phyloP scores from a whole-genome alignment of 2,888 invertebrate genomes.

The Erynnis tages region DNA sequence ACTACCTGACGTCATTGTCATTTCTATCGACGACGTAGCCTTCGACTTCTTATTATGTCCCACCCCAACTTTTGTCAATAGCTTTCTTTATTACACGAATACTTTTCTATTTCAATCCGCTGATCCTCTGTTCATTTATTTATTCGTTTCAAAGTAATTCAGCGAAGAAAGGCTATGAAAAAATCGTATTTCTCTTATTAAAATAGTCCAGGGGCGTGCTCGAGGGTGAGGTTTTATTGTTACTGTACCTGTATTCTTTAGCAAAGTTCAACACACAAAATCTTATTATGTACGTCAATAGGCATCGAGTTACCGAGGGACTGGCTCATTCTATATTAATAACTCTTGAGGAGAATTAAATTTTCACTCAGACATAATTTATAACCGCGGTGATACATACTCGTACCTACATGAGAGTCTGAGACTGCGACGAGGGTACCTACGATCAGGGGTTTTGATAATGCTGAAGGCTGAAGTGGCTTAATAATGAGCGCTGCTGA shows the following conservation, averaged over 20 bases:
- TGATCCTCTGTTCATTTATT: constrained; percentile 73
- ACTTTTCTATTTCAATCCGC: constrained; percentile 75
- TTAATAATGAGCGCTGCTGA: too few relatives aligned
- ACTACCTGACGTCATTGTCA: constrained; percentile 70
- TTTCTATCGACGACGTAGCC: constrained; percentile 45
- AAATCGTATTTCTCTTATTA: constrained; percentile 68
- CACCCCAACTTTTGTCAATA: constrained; percentile 71
- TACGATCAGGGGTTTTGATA: too few relatives aligned
- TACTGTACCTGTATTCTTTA: constrained; percentile 69
- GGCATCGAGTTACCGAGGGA: constrained; percentile 68
- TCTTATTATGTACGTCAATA: constrained; percentile 71
- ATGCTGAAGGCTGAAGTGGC: too few relatives aligned
- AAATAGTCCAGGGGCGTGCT: constrained; percentile 67
- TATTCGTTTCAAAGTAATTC: constrained; percentile 75
- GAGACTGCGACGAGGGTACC: constrained; percentile 1
- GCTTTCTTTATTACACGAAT: constrained; percentile 72
- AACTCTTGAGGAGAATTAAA: constrained; percentile 43
- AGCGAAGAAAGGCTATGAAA: constrained; percentile 54
- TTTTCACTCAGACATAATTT: constrained; percentile 25
- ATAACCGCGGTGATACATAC: constrained; percentile 12
- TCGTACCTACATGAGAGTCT: too few relatives aligned
- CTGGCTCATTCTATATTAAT: constrained; percentile 62
- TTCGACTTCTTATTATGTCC: constrained; percentile 62
- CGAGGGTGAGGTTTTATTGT: constrained; percentile 64
- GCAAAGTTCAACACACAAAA: constrained; percentile 64